phyloP scores from a whole-genome alignment of 2,888 invertebrate species.

The Abrostola triplasia region DNA sequence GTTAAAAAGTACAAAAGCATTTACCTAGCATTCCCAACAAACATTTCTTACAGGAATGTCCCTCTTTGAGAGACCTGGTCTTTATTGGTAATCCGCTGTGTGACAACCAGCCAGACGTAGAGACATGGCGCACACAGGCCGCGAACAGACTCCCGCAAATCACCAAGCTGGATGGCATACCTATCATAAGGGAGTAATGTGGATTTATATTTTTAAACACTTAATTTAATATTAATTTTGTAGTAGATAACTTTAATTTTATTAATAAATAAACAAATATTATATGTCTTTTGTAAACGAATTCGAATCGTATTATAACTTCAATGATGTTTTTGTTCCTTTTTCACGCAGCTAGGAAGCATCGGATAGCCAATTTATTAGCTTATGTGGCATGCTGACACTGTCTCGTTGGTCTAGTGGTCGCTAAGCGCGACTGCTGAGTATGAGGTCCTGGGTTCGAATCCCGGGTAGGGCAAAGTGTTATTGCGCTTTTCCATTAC shows the following conservation, averaged over 20 bases:
- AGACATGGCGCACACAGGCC: slow-evolving; percentile 91
- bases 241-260: slow-evolving; percentile 10
- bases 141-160: slow-evolving; percentile 91
- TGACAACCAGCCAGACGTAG: slow-evolving; percentile 91
- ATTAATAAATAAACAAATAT: neutral
- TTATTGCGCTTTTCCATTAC: too few species aligned
- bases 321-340: neutral
- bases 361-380: too few species aligned
- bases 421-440: too few species aligned
- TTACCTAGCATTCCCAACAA: too few species aligned
- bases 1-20: too few species aligned
- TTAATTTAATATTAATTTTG: neutral
- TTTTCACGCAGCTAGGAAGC: neutral
- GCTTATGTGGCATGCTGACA: too few species aligned
- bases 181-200: slow-evolving; percentile 87
- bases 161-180: slow-evolving; percentile 93
- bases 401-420: too few species aligned
- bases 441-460: too few species aligned
- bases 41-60: slow-evolving; percentile 85
- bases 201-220: neutral
- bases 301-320: neutral
- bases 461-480: too few species aligned
- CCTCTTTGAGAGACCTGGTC: slow-evolving; percentile 92
- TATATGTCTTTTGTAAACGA: neutral
- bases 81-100: slow-evolving; percentile 94